Evolutionary conservation across 2,888 invertebrate species (phyloP).

Genomic region (Lasioglossum pauxillum): DNA sequence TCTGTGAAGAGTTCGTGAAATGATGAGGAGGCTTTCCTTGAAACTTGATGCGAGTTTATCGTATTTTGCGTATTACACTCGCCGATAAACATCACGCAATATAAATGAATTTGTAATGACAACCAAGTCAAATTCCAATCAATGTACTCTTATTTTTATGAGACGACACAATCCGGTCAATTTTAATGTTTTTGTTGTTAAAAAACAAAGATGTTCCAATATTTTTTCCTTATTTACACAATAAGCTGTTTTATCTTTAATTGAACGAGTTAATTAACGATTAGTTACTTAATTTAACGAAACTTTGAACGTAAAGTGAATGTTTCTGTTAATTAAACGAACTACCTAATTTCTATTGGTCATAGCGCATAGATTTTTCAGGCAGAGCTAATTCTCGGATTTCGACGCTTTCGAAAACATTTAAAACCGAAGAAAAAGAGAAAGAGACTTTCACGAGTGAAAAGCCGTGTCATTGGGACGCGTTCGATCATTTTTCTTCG

Average conservation of each 20-base stretch:
- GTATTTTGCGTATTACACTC: neutral
- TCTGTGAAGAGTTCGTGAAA: too few relatives aligned
- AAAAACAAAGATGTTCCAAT: neutral
- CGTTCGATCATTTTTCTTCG: conserved; percentile 10
- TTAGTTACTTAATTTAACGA: neutral
- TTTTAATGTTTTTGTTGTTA: neutral
- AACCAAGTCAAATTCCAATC: neutral
- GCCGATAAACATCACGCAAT: neutral
- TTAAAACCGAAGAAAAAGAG: neutral
- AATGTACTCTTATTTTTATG: neutral
- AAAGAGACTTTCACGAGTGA: conserved; percentile 18
- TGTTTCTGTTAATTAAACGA: neutral
- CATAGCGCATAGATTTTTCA: neutral
- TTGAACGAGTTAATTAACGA: neutral
- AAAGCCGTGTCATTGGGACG: neutral
- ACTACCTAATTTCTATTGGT: neutral
- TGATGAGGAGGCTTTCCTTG: neutral
- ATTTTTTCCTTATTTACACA: neutral
- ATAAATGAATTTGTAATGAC: neutral
- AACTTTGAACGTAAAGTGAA: neutral
- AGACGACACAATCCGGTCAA: neutral
- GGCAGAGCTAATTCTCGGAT: neutral
- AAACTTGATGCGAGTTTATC: neutral
- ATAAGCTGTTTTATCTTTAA: neutral
- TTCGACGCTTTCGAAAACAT: neutral